Evolutionary conservation across 2,113 vertebrate species (phyloP), one percentile per base, ranked within the genome.

Genomic region (Rutilus rutilus): DNA sequence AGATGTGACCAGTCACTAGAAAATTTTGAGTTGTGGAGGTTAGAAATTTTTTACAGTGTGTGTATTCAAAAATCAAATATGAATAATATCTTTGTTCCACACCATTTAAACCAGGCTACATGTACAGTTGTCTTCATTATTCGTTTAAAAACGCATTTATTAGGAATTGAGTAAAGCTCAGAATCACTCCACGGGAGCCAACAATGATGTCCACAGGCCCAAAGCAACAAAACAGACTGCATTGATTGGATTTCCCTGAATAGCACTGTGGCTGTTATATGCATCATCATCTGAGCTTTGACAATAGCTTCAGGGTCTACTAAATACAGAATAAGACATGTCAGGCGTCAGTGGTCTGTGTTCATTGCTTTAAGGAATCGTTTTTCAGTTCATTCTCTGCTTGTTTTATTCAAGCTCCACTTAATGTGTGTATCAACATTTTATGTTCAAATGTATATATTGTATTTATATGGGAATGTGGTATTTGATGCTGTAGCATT

Each of bases 231-330:
- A 50, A 52, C 62, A 82, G 27, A 69, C 78, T 65, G 45, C 62
- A 82, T 23, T 69, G 62, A 67, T 82, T 69, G 62, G 45, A 82
- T 82, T 65, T 82, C 62, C 25, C 25, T 69, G 78, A 80, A 80
- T 64, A 80, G 59, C 17, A 52, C 21, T 52, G 36, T 80, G 30
- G 42, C 45, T 23, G 59, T 82, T 67, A 52, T 52, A 50, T 82
- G 60, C 62, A 82, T 82, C 62, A 69, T 69, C 45, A 57, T 57
- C 54, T n/a, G 30, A 39, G 52, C 10, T 52, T 30, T 82, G 62
- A 82, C 25, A 69, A 52, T 69, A 14, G 62, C 80, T 82, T 52
- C 21, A 33, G 60, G 80, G 42, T 23, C 80, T 69, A 12, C 25
- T 82, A 52, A 69, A 52, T 33, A 82, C 62, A 69, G 45, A 9